A percentile compares a stretch with the other conserved stretches of the same genome.
phyloP scores from a whole-genome alignment of 2,888 invertebrate genomes.

The Protophormia terraenovae region DNA sequence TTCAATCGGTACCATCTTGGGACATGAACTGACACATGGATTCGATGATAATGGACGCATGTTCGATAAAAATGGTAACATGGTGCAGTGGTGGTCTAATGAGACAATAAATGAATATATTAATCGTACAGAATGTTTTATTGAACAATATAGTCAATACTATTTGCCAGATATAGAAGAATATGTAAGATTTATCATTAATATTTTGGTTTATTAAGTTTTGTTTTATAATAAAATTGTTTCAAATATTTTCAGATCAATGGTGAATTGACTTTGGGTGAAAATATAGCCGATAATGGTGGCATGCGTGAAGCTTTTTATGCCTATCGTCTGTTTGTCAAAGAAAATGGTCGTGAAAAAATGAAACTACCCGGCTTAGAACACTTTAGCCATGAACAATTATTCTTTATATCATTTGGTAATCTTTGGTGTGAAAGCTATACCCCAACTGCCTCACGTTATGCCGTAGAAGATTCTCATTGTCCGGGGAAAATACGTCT shows the following conservation, averaged over 20 bases:
- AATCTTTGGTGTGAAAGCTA: conserved; percentile 93
- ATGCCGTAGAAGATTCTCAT: conserved; percentile 88
- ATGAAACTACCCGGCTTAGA: conserved; percentile 88
- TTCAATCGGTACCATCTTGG: conserved; percentile 89
- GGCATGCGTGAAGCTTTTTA: conserved; percentile 88
- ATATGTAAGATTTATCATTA: conserved; percentile 83
- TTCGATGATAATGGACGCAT: conserved; percentile 85
- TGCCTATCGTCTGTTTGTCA: conserved; percentile 85
- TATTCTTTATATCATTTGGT: conserved; percentile 91
- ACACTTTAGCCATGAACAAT: conserved; percentile 86
- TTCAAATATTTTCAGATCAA: conserved; percentile 83
- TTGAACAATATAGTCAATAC: conserved; percentile 90
- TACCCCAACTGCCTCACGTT: conserved; percentile 84
- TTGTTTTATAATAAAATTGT: neutral
- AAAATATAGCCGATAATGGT: conserved; percentile 93
- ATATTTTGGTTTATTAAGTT: neutral
- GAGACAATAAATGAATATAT: conserved; percentile 88
- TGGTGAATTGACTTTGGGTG: conserved; percentile 88
- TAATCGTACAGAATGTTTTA: conserved; percentile 90
- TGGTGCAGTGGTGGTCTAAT: conserved; percentile 95
- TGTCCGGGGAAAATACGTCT: conserved; percentile 88
- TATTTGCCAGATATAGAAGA: conserved; percentile 85
- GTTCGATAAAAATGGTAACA: conserved; percentile 92
- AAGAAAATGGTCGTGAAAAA: conserved; percentile 84
- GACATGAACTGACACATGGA: conserved; percentile 88